A percentile compares a stretch with the other conserved stretches of the same genome.
Conservation (phyloP, 1,140 invertebrate species). For the Rhyacophila brunnea region DNA sequence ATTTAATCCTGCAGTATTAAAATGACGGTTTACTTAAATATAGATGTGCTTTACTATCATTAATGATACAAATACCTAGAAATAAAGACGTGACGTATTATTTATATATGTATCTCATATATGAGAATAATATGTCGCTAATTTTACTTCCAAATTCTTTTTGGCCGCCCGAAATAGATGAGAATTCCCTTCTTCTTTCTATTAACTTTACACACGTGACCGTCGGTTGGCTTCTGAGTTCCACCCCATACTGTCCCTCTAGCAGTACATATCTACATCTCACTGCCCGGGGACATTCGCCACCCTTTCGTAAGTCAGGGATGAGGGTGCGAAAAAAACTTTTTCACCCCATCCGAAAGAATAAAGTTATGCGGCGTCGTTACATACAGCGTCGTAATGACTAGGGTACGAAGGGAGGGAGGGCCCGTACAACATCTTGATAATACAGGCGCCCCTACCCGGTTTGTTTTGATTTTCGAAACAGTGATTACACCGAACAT, state of each 20-base stretch:
- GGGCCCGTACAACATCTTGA: constrained; percentile 30
- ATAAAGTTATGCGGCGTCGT: constrained; percentile 34
- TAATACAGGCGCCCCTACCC: constrained; percentile 8
- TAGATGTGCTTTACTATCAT: no score
- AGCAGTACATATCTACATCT: not conserved
- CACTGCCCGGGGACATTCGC: no score
- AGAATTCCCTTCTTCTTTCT: constrained; percentile 10
- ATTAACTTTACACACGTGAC: constrained; percentile 23
- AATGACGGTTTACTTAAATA: no score
- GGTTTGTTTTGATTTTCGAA: not conserved
- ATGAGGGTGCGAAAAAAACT: constrained; percentile 34
- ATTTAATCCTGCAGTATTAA: no score
- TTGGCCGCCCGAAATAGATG: no score
- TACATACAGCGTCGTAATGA: constrained; percentile 33
- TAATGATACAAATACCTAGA: no score
- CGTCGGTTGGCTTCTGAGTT: constrained; percentile 5
- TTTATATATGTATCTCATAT: no score
- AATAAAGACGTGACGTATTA: no score
- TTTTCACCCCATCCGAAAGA: constrained; percentile 24
- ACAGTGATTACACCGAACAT: no score
- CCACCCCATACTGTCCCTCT: constrained; percentile 2
- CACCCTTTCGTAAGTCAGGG: no score
- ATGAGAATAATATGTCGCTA: no score
- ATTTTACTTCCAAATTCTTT: no score
- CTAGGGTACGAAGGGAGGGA: constrained; percentile 12